Base-by-base conservation (phyloP, 2,797 vertebrate genomes). In the Cyprinodon diabolis region DNA sequence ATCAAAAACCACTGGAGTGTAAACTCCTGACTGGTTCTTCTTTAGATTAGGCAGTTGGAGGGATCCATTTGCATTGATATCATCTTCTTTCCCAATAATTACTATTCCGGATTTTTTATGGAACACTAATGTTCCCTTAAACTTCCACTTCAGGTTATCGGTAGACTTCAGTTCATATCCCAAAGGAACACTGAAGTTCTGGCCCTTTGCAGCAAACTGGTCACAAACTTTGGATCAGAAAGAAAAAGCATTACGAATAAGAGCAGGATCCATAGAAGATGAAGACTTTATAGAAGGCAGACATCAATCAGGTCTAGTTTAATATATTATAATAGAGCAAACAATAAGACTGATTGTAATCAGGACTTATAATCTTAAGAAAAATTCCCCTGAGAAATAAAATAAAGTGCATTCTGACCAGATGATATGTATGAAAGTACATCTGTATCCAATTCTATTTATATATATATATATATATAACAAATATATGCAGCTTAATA, bases 111-210 rank as follows among this genome's bases (percentile, higher is more conserved):
- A 0, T 2, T 0, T 58, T n/a, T 0, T 19, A 1, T 3, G 0
- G 0, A 79, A 5, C 17, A 87, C 40, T 0, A 0, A 0, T 0
- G 0, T 0, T 0, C 0, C 0, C 0, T 25, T 0, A 0, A 6
- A n/a, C 0, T 0, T 2, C 90, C 90, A 91, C 47, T 0, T 49
- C 12, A 91, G 1, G 0, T 0, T 0, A 0, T 66, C 0, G 0
- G 0, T 0, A 0, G 0, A 0, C 0, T 0, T 0, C 51, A 74
- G 4, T 0, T 0, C 0, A 14, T 14, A 0, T 0, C 0, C 0
- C 58, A 85, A 25, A 5, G 11, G 40, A 19, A 90, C 4, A 0
- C 0, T 9, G 2, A 73, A 0, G 47, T 0, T 0, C 0, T 0
- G 0, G 0, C 75, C 75, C 4, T 0, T 13, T 1, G 0, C 1